Conservation (phyloP, 2,797 vertebrate genomes). For the Karalla daura region DNA sequence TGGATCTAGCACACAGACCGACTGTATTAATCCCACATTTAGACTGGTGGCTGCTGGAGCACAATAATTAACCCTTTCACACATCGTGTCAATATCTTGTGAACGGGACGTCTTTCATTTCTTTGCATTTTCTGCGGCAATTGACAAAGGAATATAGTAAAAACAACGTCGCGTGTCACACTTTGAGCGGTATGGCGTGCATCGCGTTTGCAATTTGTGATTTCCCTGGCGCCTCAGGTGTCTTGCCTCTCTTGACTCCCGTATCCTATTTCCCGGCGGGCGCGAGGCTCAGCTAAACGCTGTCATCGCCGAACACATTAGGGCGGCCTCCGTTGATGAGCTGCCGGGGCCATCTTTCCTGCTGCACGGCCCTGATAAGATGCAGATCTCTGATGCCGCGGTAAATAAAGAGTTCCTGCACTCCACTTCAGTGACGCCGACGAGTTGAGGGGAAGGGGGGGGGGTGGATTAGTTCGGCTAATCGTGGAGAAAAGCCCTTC, state of each 20-base stretch:
- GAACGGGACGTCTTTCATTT: background rate
- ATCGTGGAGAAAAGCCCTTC: slow-evolving; percentile 53
- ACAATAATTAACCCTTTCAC: slow-evolving; percentile 4
- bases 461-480: slow-evolving; percentile 61
- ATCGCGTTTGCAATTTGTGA: slow-evolving; percentile 4
- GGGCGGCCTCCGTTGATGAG: slow-evolving; percentile 63
- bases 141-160: too few relatives aligned
- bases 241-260: slow-evolving; percentile 19
- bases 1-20: slow-evolving; percentile 85
- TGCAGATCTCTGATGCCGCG: slow-evolving; percentile 53
- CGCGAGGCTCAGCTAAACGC: slow-evolving; percentile 38
- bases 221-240: slow-evolving; percentile 38
- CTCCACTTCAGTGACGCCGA: slow-evolving; percentile 55
- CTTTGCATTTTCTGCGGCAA: too few relatives aligned
- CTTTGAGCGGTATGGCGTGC: too few relatives aligned
- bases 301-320: slow-evolving; percentile 69
- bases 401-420: slow-evolving; percentile 74
- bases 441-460: too few relatives aligned
- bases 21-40: slow-evolving; percentile 30
- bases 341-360: slow-evolving; percentile 64
- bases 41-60: slow-evolving; percentile 2
- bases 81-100: background rate
- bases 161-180: too few relatives aligned
- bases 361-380: slow-evolving; percentile 74
- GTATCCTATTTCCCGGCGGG: slow-evolving; percentile 36